A percentile compares a stretch with the other conserved stretches of the same genome.
These are phyloP conservation scores for Thinocorus orbignyianus DNA, from an alignment of 2,113 vertebrate genomes.

Conservation along the genomic window DNA sequence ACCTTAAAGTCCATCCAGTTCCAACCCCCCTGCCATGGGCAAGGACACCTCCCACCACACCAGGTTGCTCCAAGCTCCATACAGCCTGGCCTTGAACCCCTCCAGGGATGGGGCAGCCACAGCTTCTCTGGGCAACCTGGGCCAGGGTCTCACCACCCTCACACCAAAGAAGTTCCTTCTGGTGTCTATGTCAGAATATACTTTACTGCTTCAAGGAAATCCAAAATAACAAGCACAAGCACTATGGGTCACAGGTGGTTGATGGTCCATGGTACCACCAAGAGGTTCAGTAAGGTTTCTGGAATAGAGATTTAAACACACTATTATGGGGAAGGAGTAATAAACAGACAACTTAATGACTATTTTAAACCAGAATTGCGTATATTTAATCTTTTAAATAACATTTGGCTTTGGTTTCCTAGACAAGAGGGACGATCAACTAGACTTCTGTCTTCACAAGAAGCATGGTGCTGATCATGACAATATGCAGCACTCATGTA, in stretches of 20 bases:
- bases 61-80: too few species aligned
- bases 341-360: not conserved
- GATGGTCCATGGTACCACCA: not conserved
- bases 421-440: not conserved
- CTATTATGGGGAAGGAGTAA: not conserved
- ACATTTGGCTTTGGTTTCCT: conserved; percentile 36
- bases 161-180: too few species aligned
- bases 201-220: not conserved
- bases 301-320: not conserved
- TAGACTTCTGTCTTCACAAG: not conserved
- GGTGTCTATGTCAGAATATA: not conserved
- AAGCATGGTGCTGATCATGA: not conserved
- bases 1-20: too few species aligned
- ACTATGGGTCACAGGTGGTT: not conserved
- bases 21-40: too few species aligned
- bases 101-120: too few species aligned
- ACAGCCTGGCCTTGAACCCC: too few species aligned
- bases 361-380: not conserved
- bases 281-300: not conserved
- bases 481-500: not conserved
- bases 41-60: too few species aligned
- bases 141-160: too few species aligned
- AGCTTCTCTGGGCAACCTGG: too few species aligned
- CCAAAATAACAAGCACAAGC: not conserved
- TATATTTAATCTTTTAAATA: conserved; percentile 1